Percentiles rank a stretch among this genome's conserved stretches.
These are phyloP conservation scores for Tachuris rubrigastra DNA, from an alignment of 2,113 vertebrate species.

Conservation along the genomic window DNA sequence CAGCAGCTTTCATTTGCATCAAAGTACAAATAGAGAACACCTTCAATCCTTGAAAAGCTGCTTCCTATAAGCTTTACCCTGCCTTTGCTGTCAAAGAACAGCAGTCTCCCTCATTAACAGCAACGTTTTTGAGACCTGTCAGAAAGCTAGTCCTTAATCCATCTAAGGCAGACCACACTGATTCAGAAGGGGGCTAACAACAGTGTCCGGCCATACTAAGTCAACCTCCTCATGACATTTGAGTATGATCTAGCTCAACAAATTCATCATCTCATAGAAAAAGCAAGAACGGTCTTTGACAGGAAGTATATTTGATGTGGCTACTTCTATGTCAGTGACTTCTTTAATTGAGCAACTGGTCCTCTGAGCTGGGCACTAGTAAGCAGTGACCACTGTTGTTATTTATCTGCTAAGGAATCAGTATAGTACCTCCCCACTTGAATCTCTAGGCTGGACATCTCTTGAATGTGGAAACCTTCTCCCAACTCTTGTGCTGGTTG, in stretches of 20 bases:
- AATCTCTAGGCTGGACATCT: neutral
- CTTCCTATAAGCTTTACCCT: neutral
- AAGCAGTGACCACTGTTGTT: neutral
- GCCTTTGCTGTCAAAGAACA: neutral
- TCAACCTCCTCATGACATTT: neutral
- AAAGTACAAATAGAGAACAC: neutral
- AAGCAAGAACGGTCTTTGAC: neutral
- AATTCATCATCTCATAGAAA: neutral
- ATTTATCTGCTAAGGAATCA: neutral
- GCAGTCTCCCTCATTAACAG: neutral
- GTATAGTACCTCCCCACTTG: neutral
- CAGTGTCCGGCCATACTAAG: neutral
- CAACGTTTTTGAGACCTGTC: neutral
- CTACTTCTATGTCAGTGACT: neutral
- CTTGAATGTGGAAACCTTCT: neutral
- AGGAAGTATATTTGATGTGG: neutral
- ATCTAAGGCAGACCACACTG: neutral
- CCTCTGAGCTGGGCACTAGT: neutral
- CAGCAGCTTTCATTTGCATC: neutral
- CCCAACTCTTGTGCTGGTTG: rapidly evolving
- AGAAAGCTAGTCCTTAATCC: neutral
- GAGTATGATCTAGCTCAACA: neutral
- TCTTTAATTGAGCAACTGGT: neutral
- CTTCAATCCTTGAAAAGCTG: neutral
- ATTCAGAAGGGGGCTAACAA: neutral